Evolutionary conservation across 1,140 invertebrate genomes (phyloP).

Genomic region (Drosophila truncata): DNA sequence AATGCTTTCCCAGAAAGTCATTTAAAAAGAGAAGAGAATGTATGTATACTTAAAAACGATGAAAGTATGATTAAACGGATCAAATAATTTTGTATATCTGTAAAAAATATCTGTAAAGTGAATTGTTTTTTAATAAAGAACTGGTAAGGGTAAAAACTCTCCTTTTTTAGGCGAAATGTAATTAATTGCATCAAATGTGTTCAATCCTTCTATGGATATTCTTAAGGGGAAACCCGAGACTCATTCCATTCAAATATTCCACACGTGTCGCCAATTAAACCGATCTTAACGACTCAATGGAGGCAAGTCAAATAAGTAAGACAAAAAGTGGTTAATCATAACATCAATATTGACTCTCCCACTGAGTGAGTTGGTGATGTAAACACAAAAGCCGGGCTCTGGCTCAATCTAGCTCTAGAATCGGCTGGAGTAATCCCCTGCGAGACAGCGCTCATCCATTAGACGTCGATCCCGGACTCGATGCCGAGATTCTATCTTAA

Average conservation of each 20-base stretch:
- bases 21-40: background rate
- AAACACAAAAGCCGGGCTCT: slow-evolving; percentile 16
- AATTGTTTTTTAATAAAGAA: too few species aligned
- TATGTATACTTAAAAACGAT: too few species aligned
- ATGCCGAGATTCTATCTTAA: slow-evolving; percentile 50
- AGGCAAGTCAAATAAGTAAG: slow-evolving; percentile 34
- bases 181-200: background rate
- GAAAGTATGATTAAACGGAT: too few species aligned
- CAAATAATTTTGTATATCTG: too few species aligned
- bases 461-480: slow-evolving; percentile 29
- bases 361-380: slow-evolving; percentile 20
- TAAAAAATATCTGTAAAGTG: too few species aligned
- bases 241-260: slow-evolving; percentile 20
- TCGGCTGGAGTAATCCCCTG: slow-evolving; percentile 42
- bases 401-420: slow-evolving; percentile 20
- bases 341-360: slow-evolving; percentile 51
- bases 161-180: background rate
- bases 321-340: slow-evolving; percentile 43
- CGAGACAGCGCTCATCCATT: slow-evolving; percentile 54
- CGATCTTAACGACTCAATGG: slow-evolving; percentile 37
- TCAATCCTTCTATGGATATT: background rate
- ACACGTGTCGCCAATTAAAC: slow-evolving; percentile 45
- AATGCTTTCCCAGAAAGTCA: background rate
- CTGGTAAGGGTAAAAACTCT: too few species aligned
- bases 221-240: slow-evolving; percentile 8